phyloP scores from a whole-genome alignment of 2,888 invertebrate genomes.

The Agrochola macilenta region DNA sequence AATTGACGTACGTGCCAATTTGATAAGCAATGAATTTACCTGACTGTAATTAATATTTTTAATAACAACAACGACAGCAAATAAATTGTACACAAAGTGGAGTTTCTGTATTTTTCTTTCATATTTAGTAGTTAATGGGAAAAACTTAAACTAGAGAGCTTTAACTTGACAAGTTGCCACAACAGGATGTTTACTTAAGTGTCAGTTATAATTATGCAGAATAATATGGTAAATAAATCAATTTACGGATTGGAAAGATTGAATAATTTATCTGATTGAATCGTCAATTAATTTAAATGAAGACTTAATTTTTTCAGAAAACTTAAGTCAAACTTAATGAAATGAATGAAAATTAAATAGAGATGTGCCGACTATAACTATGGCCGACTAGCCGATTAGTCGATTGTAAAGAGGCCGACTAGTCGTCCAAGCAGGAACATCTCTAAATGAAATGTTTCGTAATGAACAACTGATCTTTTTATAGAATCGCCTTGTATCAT shows the following conservation, averaged over 20 bases:
- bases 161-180: constrained; percentile 22
- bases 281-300: not conserved
- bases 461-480: not conserved
- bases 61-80: not conserved
- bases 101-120: constrained; percentile 23
- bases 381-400: no score
- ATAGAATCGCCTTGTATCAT: not conserved
- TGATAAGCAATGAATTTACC: not conserved
- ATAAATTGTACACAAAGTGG: not conserved
- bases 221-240: not conserved
- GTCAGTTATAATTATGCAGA: constrained; percentile 13
- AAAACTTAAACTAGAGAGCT: constrained; percentile 28
- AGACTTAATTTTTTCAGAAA: not conserved
- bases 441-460: not conserved
- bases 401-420: no score
- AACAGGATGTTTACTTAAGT: constrained; percentile 38
- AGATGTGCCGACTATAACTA: no score
- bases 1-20: not conserved
- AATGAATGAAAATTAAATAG: no score
- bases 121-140: no score
- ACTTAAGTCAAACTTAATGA: no score
- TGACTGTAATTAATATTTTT: not conserved
- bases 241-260: constrained; percentile 1
- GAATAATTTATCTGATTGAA: not conserved
- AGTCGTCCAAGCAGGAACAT: no score